Evolutionary conservation across 2,797 vertebrate genomes (phyloP).

Genomic region (Thamnophis elegans): DNA sequence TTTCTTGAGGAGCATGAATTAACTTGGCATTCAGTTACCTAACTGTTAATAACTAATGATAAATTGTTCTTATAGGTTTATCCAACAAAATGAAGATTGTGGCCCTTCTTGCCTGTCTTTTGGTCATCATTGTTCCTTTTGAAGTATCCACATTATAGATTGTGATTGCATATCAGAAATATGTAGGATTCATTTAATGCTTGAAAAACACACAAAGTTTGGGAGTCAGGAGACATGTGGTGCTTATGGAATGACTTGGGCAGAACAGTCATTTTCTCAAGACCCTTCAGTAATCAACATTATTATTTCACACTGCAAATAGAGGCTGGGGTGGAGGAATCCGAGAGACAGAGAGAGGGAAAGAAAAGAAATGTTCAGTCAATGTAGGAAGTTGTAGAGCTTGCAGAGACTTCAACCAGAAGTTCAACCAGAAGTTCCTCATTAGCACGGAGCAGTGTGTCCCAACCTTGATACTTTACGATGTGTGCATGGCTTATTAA

Average conservation of each 20-base stretch:
- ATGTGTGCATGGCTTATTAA: neutral
- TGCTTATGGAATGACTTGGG: neutral
- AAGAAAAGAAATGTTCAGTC: neutral
- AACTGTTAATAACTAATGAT: neutral
- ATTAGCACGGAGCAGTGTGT: neutral
- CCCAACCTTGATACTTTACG: neutral
- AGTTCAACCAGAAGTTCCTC: too few relatives aligned
- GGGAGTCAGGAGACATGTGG: neutral
- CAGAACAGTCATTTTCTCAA: neutral
- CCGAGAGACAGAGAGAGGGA: neutral
- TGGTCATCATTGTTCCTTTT: neutral
- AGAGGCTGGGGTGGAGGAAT: neutral
- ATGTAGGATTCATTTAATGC: neutral
- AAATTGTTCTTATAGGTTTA: neutral
- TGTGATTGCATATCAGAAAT: neutral
- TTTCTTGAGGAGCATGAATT: neutral
- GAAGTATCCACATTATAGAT: neutral
- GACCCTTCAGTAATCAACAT: neutral
- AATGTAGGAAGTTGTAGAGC: neutral
- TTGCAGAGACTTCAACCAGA: neutral
- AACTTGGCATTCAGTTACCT: neutral
- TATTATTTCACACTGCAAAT: neutral
- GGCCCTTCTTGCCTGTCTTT: neutral
- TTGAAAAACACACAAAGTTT: neutral
- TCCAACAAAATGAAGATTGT: constrained; percentile 11